Conservation (phyloP, 1,140 invertebrate genomes). For the Nasonia giraulti region DNA sequence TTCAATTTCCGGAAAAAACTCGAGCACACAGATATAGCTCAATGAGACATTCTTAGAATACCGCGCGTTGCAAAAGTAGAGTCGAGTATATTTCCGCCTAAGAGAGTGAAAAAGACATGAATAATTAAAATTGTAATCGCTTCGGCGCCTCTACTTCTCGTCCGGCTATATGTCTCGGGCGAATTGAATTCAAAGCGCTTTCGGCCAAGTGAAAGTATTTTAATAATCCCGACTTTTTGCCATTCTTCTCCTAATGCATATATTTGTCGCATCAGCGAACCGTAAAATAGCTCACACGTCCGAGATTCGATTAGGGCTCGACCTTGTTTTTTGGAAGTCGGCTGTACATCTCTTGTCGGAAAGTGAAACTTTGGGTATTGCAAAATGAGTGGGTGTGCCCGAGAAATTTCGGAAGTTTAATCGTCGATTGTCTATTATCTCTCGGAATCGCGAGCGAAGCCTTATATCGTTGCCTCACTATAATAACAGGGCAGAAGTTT, state of each 20-base stretch:
- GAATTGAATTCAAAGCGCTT: neutral
- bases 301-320: neutral
- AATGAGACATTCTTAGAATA: neutral
- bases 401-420: no score
- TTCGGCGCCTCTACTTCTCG: neutral
- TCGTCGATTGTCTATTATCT: no score
- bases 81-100: neutral
- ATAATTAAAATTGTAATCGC: conserved; percentile 30
- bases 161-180: neutral
- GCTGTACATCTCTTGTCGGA: no score
- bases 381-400: no score
- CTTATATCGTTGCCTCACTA: no score
- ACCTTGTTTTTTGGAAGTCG: no score
- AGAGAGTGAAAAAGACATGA: neutral
- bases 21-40: neutral
- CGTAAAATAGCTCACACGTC: neutral
- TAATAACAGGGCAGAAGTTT: no score
- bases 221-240: neutral
- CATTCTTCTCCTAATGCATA: neutral
- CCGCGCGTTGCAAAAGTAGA: neutral
- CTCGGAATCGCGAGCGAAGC: no score
- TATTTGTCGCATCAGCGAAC: conserved; percentile 15
- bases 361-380: no score
- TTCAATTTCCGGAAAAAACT: neutral
- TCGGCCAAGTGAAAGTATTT: conserved; percentile 1